Evolutionary conservation across 2,797 vertebrate genomes (phyloP), one percentile per base, ranked within the genome.

Genomic region (Amblyraja radiata): DNA sequence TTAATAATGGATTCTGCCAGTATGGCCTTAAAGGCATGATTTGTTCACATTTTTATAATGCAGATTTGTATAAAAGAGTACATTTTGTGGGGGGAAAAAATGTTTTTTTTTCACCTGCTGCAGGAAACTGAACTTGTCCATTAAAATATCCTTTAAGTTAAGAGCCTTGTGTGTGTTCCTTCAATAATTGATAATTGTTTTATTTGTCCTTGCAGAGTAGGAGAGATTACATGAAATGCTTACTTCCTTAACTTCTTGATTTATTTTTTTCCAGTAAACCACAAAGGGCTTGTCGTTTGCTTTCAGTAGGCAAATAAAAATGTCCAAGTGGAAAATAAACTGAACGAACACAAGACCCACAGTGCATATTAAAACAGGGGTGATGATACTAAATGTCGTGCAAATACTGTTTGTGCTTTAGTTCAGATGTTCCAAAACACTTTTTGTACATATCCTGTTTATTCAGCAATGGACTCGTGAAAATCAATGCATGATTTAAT

Each of bases 21-120:
- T 97, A 98, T 97, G 97, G 98, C 98, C 98, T 98, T 95, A 97
- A 97, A 98, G 98, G 98, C 98, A 97, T 95, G 97, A 97, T 97
- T 97, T 96, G 96, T 97, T 97, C 97, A 98, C 98, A 98, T 98
- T 99, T 99, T 98, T 99, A 98, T 98, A 97, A 96, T 97, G 97
- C 97, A 97, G 97, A 97, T 99, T 99, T 99, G 98, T 99, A 99
- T 97, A 97, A 98, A 98, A 95, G 90, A 96, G 97, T 99, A 97
- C 93, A 96, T 96, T 95, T 98, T 97, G 98, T 98, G 97, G 95
- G 97, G 97, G 96, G 95, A 97, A 97, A 95, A 95, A 96, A 97
- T 97, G 96, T 96, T 39, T 92, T 92, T 46, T 97, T 97, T 97
- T 98, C 98, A 97, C 98, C 97, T 98, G 98, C 98, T 98, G 96